A percentile compares a stretch with the other conserved stretches of the same genome.
Conservation (phyloP, 2,113 vertebrate species). For the Pseudolaguvia tuberculata region DNA sequence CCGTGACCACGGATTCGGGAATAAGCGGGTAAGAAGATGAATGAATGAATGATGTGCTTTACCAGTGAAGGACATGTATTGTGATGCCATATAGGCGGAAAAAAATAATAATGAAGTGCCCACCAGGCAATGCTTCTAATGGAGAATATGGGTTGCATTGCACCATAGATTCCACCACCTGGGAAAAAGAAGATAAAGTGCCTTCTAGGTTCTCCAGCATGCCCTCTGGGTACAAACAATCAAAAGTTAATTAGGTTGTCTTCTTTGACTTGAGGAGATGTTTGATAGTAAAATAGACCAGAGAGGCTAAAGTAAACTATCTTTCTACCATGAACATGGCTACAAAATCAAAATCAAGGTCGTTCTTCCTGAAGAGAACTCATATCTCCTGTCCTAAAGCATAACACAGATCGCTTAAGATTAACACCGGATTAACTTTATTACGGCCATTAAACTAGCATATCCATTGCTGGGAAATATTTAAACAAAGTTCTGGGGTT, state of each 20-base stretch:
- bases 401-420: not conserved
- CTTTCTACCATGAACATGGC: not conserved
- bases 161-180: not conserved
- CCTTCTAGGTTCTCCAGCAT: not conserved
- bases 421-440: not conserved
- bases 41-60: too few species aligned
- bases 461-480: not conserved
- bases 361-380: not conserved
- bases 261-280: not conserved
- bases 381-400: not conserved
- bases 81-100: too few species aligned
- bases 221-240: not conserved
- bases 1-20: too few species aligned
- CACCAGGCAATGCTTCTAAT: not conserved
- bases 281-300: not conserved
- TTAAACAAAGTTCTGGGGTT: constrained; percentile 9
- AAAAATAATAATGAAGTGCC: not conserved
- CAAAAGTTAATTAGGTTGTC: not conserved
- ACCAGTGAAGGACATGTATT: too few species aligned
- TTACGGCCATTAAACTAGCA: not conserved
- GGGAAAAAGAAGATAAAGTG: not conserved
- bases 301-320: not conserved
- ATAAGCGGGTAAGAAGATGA: too few species aligned
- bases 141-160: not conserved
- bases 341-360: not conserved